Percentiles rank a stretch among this genome's conserved stretches.
Evolutionary conservation across 2,888 invertebrate species (phyloP).

Genomic region (Bursaphelenchus okinawaensis): DNA sequence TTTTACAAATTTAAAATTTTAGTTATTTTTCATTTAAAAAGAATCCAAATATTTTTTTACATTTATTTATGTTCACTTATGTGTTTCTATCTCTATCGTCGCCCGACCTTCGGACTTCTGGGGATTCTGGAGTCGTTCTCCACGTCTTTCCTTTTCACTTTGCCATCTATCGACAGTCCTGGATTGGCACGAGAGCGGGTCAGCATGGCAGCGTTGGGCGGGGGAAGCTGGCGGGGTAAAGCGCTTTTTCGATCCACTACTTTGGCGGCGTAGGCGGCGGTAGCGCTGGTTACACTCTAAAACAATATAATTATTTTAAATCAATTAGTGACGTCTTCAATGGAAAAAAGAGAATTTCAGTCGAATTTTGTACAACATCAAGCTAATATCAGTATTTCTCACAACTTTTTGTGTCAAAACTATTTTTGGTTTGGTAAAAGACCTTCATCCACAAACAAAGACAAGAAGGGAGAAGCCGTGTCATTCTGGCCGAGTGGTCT

Average conservation of each 20-base stretch:
- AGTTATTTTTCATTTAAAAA: too few species aligned
- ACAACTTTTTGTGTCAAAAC: too few species aligned
- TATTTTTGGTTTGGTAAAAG: too few species aligned
- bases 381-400: too few species aligned
- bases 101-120: not conserved
- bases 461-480: not conserved
- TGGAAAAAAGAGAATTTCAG: not conserved
- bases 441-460: not conserved
- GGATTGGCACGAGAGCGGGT: not conserved
- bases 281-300: not conserved
- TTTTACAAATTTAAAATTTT: too few species aligned
- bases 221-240: not conserved
- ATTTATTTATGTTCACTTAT: not conserved
- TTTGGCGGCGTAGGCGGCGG: not conserved
- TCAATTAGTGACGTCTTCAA: too few species aligned
- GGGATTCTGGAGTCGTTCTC: not conserved
- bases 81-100: not conserved
- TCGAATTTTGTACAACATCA: not conserved
- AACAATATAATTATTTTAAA: not conserved
- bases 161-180: not conserved
- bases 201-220: not conserved
- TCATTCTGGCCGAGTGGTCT: not conserved
- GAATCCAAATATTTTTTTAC: not conserved
- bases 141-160: not conserved
- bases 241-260: not conserved